A percentile compares a stretch with the other conserved stretches of the same genome.
These are phyloP conservation scores for Lates calcarifer DNA, from an alignment of 2,113 vertebrate species.

Conservation along the genomic window DNA sequence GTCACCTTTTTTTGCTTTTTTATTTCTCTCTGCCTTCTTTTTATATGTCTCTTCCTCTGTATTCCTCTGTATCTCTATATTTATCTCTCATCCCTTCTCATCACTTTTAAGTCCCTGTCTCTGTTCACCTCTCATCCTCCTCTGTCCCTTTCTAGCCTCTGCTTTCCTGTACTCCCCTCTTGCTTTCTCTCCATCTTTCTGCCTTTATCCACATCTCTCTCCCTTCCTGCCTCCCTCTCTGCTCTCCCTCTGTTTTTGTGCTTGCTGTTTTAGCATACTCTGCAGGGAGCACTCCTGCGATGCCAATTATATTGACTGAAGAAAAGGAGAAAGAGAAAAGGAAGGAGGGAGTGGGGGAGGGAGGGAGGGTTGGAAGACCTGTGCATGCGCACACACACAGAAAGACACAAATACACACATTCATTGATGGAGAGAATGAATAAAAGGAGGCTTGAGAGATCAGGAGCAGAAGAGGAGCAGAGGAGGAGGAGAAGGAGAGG, in stretches of 20 bases:
- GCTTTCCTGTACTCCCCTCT: constrained; percentile 50
- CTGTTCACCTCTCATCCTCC: constrained; percentile 26
- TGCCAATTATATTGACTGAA: constrained; percentile 86
- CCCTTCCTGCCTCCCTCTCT: constrained; percentile 55
- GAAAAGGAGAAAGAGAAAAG: constrained; percentile 69
- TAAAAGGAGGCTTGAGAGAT: constrained; percentile 30
- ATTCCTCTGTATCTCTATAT: constrained; percentile 17
- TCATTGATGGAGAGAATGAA: constrained; percentile 51
- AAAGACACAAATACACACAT: constrained; percentile 60
- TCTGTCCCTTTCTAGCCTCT: constrained; percentile 31
- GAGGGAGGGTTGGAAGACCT: constrained; percentile 54
- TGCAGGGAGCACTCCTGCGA: constrained; percentile 83
- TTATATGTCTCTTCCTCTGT: constrained; percentile 2
- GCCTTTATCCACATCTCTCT: constrained; percentile 61
- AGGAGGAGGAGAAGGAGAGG: constrained; percentile 20
- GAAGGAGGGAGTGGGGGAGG: constrained; percentile 2
- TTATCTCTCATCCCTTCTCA: constrained; percentile 48
- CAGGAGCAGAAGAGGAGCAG: constrained; percentile 22
- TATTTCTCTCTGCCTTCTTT: background rate
- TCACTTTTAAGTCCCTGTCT: constrained; percentile 49
- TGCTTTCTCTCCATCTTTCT: constrained; percentile 36
- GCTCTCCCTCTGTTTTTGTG: constrained; percentile 70
- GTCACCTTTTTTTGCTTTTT: background rate
- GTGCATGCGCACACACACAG: constrained; percentile 19
- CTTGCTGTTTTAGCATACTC: constrained; percentile 82